Evolutionary conservation across 2,888 invertebrate genomes (phyloP), one percentile per base, ranked within the genome.

Genomic region (Lissocephala sabroskyi): DNA sequence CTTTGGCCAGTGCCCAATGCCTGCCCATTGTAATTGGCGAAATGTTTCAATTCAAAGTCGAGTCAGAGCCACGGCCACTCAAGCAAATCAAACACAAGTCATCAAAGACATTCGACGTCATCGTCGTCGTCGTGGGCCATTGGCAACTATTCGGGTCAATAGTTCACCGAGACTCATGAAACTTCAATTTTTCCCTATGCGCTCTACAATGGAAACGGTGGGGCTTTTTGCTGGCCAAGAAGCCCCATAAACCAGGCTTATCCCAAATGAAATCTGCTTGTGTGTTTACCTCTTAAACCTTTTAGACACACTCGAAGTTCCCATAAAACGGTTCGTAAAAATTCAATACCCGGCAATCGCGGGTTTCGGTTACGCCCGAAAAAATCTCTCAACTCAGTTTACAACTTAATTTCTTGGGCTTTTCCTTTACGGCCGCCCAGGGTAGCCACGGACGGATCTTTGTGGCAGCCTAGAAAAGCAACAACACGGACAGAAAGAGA

Each of bases 31-130:
- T 30, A 30, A 30, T 30, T 66, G 71, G 55, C 64, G 40, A 67
- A 67, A 75, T 67, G 76, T 58, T 75, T 67, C 64, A 67, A 71
- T 68, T 60, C 47, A 26, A 11, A 51, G 47, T 41, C 37, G 46
- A 50, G 50, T 41, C 46, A 45, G 41, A 48, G 35, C 46, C 41
- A 41, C 29, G 39, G 26, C 41, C 41, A 39, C 13, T 3, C 18
- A 7, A 43, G 41, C 67, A 76, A 73, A 76, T 62, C 73, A 65
- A 67, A 62, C 56, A 53, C 56, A 62, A 74, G 74, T 63, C 71
- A 70, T 67, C 75, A 57, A 48, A 52, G 46, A 35, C 62, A 46
- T 30, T 35, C 42, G 32, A 29, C 48, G 26, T 42, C 52, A 42
- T 51, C 49, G 45, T 63, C 67, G 63, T 56, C 52, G 56, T 75